These are phyloP conservation scores for Drosophila micromelanica DNA, from an alignment of 1,140 invertebrate genomes.

Conservation along the genomic window DNA sequence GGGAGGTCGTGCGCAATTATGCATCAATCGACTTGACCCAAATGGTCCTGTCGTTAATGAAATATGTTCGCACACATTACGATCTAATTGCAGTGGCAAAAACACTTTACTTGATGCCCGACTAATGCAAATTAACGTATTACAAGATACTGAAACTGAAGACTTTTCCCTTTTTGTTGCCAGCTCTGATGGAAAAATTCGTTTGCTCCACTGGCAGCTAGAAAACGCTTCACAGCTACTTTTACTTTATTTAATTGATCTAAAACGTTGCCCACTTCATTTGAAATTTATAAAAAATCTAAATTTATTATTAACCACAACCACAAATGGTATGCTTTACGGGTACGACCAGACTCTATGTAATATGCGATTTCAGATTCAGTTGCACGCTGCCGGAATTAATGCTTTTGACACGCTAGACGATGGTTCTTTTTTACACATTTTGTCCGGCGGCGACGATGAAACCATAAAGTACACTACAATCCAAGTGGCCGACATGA, in stretches of 20 bases:
- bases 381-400: slow-evolving; percentile 68
- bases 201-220: slow-evolving; percentile 40
- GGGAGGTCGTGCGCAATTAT: slow-evolving; percentile 75
- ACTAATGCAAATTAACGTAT: slow-evolving; percentile 64
- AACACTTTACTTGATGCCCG: slow-evolving; percentile 61
- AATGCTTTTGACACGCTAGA: slow-evolving; percentile 62
- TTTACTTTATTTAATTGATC: slow-evolving; percentile 22
- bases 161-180: slow-evolving; percentile 47
- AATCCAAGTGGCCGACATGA: slow-evolving; percentile 26
- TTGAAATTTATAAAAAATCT: slow-evolving; percentile 24
- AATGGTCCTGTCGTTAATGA: slow-evolving; percentile 43
- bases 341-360: slow-evolving; percentile 45
- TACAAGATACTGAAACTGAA: not conserved
- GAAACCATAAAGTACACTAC: slow-evolving; percentile 60
- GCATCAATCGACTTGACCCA: slow-evolving; percentile 57
- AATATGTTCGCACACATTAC: slow-evolving; percentile 53
- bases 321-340: slow-evolving; percentile 67
- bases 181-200: slow-evolving; percentile 71
- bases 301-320: slow-evolving; percentile 51
- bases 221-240: slow-evolving; percentile 19
- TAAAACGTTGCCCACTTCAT: slow-evolving; percentile 64
- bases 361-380: slow-evolving; percentile 30
- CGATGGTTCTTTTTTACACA: slow-evolving; percentile 34
- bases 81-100: slow-evolving; percentile 4
- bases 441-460: slow-evolving; percentile 79